Percentiles rank a stretch among this genome's conserved stretches.
phyloP scores from a whole-genome alignment of 2,797 vertebrate species.

The Heterohyrax brucei region DNA sequence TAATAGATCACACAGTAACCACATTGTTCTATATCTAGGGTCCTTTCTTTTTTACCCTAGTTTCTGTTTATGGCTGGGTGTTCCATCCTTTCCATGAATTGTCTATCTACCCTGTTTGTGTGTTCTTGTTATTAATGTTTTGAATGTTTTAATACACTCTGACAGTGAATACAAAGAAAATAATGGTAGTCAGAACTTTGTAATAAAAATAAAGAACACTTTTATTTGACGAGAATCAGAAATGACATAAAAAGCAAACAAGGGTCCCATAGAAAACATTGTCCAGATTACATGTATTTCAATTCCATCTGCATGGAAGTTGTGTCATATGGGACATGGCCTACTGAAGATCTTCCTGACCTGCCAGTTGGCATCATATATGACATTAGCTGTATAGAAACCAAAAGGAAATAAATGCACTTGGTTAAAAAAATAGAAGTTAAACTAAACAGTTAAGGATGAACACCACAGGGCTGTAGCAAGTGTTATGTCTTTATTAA shows the following conservation, averaged over 20 bases:
- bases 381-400: not conserved
- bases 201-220: conserved; percentile 39
- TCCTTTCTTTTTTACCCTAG: not conserved
- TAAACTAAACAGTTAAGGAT: not conserved
- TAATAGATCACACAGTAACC: conserved; percentile 71
- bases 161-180: not conserved
- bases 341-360: not conserved
- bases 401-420: not conserved
- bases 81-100: not conserved
- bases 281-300: not conserved
- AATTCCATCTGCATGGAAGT: not conserved
- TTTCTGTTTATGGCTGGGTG: not conserved
- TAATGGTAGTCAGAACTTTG: not conserved
- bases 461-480: not conserved
- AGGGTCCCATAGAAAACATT: not conserved
- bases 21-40: conserved; percentile 70
- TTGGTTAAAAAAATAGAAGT: conserved; percentile 16
- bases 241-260: conserved; percentile 31
- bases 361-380: not conserved
- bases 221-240: not conserved
- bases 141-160: conserved; percentile 37
- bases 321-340: not conserved
- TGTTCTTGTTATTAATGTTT: not conserved
- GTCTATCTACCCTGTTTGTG: not conserved
- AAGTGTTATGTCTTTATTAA: conserved; percentile 49